Evolutionary conservation across 2,888 invertebrate genomes (phyloP).

Genomic region (Pristionchus maxplancki): DNA sequence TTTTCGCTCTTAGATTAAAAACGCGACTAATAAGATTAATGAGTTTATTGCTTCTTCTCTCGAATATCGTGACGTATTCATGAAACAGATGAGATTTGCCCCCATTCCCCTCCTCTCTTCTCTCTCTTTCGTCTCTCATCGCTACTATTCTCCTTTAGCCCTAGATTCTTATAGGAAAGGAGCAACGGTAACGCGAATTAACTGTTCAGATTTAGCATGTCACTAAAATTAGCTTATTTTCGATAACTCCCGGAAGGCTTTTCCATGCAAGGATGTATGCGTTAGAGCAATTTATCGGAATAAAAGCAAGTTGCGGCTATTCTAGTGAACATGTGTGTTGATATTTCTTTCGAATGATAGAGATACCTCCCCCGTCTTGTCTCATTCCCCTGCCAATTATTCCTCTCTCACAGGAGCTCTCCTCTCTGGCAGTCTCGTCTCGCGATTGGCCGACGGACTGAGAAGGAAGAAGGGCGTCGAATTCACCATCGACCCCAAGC

Average conservation of each 20-base stretch:
- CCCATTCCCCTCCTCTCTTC: not conserved
- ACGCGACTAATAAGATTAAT: not conserved
- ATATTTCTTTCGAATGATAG: not conserved
- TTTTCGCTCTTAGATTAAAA: not conserved
- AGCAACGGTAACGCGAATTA: not conserved
- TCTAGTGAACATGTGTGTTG: too few species aligned
- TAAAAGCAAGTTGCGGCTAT: too few species aligned
- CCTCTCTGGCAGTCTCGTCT: slow-evolving; percentile 49
- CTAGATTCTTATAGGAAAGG: not conserved
- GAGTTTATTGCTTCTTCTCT: not conserved
- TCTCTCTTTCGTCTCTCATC: not conserved
- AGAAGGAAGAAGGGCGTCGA: slow-evolving; percentile 78
- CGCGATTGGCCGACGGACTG: not conserved
- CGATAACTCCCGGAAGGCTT: too few species aligned
- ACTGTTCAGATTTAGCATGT: not conserved
- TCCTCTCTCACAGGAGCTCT: slow-evolving; percentile 36
- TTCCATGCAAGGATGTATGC: too few species aligned
- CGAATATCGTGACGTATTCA: not conserved
- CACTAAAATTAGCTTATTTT: not conserved
- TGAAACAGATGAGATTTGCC: slow-evolving; percentile 11
- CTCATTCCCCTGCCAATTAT: not conserved
- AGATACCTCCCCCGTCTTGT: not conserved
- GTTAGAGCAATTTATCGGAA: too few species aligned
- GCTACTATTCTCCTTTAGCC: not conserved
- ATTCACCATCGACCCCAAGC: slow-evolving; percentile 88